A percentile compares a stretch with the other conserved stretches of the same genome.
phyloP scores from a whole-genome alignment of 2,888 invertebrate species.

The Noctua comes region DNA sequence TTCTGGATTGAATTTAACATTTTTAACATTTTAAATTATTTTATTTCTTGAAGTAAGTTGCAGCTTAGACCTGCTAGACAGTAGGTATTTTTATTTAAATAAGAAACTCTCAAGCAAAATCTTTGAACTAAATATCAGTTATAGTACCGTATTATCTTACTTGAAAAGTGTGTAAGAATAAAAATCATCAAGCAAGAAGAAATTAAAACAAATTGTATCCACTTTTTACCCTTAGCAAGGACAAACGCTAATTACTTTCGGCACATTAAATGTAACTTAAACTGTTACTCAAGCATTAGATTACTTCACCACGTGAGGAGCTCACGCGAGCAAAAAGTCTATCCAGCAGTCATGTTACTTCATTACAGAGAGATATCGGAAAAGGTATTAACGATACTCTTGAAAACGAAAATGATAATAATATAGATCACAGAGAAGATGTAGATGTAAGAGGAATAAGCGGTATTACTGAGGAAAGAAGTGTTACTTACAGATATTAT shows the following conservation, averaged over 20 bases:
- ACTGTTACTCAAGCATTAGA: conserved; percentile 56
- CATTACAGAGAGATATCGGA: conserved; percentile 24
- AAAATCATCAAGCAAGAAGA: not conserved
- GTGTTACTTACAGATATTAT: conserved; percentile 1
- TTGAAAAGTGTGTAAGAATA: not conserved
- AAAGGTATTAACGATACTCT: conserved; percentile 13
- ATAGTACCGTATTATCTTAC: not conserved
- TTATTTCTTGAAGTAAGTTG: not conserved
- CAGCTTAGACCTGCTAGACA: not conserved
- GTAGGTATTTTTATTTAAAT: not conserved
- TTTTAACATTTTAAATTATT: not conserved
- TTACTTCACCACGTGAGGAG: conserved; percentile 51
- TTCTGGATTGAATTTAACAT: not conserved
- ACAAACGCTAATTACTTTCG: conserved; percentile 60
- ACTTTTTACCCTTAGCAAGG: conserved; percentile 22
- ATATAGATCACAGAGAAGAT: conserved; percentile 4
- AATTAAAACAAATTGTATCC: conserved; percentile 15
- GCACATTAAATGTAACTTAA: conserved; percentile 61
- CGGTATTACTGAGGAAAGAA: conserved; percentile 8
- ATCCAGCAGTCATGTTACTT: conserved; percentile 30
- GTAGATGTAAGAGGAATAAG: conserved; percentile 1
- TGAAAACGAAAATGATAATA: conserved; percentile 29
- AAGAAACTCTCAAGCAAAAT: not conserved
- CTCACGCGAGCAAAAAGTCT: conserved; percentile 56
- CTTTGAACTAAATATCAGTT: not conserved